Evolutionary conservation across 2,113 vertebrate species (phyloP).

Genomic region (Anhinga rufa): DNA sequence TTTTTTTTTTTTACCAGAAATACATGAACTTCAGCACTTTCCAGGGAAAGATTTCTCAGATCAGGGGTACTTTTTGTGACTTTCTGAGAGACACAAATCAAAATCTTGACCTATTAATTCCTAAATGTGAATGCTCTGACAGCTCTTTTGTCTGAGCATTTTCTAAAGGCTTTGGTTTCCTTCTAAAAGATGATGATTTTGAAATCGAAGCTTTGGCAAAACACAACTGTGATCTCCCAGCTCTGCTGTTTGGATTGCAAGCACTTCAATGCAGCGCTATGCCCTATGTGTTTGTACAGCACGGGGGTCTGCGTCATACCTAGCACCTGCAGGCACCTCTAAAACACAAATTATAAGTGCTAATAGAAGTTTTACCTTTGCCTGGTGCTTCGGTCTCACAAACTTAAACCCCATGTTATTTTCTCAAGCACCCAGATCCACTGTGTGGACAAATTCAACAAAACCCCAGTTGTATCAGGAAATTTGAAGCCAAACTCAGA

Average conservation of each 20-base stretch:
- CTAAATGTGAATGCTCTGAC: neutral
- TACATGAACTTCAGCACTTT: neutral
- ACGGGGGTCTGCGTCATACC: neutral
- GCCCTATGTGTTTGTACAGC: neutral
- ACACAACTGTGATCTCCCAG: neutral
- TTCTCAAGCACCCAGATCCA: neutral
- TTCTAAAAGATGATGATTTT: neutral
- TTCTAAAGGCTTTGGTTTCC: neutral
- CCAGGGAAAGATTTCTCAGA: neutral
- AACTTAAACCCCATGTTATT: neutral
- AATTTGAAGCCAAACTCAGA: neutral
- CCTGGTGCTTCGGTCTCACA: neutral
- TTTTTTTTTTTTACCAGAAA: neutral
- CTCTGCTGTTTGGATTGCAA: neutral
- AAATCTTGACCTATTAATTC: neutral
- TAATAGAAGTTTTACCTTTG: neutral
- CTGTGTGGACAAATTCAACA: neutral
- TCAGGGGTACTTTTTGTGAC: neutral
- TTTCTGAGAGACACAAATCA: neutral
- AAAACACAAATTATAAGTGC: neutral
- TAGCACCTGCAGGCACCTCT: neutral
- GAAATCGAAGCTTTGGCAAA: neutral
- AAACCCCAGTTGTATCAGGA: neutral
- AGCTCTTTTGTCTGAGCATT: neutral
- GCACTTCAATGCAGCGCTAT: rapidly evolving